Base-by-base conservation (phyloP, 1,140 invertebrate species). In the Panulirus ornatus region DNA sequence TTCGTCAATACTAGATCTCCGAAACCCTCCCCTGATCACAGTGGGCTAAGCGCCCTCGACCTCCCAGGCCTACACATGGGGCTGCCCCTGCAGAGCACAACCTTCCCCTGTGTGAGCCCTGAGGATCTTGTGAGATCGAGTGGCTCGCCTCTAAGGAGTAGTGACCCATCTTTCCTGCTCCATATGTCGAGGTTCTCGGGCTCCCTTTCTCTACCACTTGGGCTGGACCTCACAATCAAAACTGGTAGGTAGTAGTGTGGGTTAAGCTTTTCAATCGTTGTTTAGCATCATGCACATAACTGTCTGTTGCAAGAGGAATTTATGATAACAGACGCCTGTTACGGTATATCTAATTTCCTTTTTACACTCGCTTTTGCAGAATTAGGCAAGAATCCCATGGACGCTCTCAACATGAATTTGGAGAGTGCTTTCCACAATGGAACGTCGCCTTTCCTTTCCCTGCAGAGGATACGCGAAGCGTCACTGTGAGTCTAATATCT, bases 391-490 rank as follows among this genome's bases (percentile, higher is more conserved):
- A 86, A 42, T 27, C 75, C 76, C 0, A 54, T 76, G 44, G 84
- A 86, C 51, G 19, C 84, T 42, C 51, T 86, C 34, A 76, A 76
- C 47, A 76, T 86, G 36, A 86, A 58, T 30, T 34, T 88, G 58
- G 86, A 88, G 63, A 81, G 30, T 42, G 58, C 86, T 27, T 81
- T 88, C 58, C 75, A 81, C 36, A 88, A 70, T 30, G 86, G 75
- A 1, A 38, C 76, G 8, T 38, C 78, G 30, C 42, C 86, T 76
- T 82, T 88, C 42, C 78, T 88, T 22, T 88, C 86, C 70, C 30
- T 88, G 16, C 86, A 88, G 42, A 88, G 78, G 42, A 88, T 88
- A 81, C 54, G 86, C 19, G 86, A 88, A 63, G 84, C 84, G 2
- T 87, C 84, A 40, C 42, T 87, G 84, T 87, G 78, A 87, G 84